A percentile compares a stretch with the other conserved stretches of the same genome.
Evolutionary conservation across 2,888 invertebrate species (phyloP).

Genomic region (Baccha elongata): DNA sequence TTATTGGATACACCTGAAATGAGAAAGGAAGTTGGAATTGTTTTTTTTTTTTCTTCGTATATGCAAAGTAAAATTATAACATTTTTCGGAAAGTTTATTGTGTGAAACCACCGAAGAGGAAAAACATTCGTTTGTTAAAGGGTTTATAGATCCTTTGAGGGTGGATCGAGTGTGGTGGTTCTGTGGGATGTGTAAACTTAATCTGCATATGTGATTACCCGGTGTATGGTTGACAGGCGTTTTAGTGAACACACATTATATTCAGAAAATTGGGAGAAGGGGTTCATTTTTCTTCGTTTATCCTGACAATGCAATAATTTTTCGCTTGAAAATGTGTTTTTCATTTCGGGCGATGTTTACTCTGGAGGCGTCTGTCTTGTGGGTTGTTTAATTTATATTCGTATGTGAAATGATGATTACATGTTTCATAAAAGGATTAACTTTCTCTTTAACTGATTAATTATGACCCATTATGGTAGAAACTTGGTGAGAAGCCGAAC

Average conservation of each 20-base stretch:
- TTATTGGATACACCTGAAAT: constrained; percentile 71
- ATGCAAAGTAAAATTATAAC: neutral
- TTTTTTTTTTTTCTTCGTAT: constrained; percentile 5
- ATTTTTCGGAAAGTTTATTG: constrained; percentile 41
- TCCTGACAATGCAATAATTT: constrained; percentile 59
- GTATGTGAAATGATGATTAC: constrained; percentile 55
- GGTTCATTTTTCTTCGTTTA: constrained; percentile 49
- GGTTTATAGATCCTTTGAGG: constrained; percentile 43
- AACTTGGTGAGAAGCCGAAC: constrained; percentile 29
- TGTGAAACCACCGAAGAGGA: constrained; percentile 70
- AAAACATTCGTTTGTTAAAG: constrained; percentile 68
- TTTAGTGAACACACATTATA: constrained; percentile 44
- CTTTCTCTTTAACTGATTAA: constrained; percentile 73
- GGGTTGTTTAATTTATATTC: constrained; percentile 38
- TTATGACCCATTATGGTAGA: constrained; percentile 62
- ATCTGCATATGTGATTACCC: constrained; percentile 73
- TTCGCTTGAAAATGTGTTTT: constrained; percentile 47
- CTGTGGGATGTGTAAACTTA: constrained; percentile 57
- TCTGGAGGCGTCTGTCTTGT: constrained; percentile 35
- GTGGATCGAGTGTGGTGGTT: constrained; percentile 3
- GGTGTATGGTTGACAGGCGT: constrained; percentile 48
- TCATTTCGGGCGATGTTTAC: constrained; percentile 59
- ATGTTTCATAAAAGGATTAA: constrained; percentile 72
- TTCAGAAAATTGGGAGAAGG: neutral
- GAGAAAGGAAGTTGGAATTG: constrained; percentile 43